These are phyloP conservation scores for Drosophila athabasca DNA, from an alignment of 1,140 invertebrate genomes.

Conservation along the genomic window DNA sequence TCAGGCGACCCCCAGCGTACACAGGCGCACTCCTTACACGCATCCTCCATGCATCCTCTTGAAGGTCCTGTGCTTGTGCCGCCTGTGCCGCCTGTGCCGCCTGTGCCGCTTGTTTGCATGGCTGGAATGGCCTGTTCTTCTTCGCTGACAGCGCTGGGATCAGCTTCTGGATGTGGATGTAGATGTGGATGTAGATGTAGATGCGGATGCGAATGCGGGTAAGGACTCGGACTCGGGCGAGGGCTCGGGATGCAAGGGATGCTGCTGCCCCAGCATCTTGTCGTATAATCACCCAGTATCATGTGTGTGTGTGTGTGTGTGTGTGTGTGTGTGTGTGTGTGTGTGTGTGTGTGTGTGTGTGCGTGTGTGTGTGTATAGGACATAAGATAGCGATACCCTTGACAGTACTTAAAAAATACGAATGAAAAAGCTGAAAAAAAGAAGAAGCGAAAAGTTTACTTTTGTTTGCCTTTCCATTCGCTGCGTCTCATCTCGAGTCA, in stretches of 20 bases:
- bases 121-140: conserved; percentile 18
- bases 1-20: no score
- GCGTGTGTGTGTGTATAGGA: conserved; percentile 42
- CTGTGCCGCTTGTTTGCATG: conserved; percentile 45
- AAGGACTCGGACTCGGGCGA: conserved; percentile 25
- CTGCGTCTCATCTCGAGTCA: background rate
- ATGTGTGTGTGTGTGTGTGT: background rate
- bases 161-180: conserved; percentile 5
- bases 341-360: conserved; percentile 6
- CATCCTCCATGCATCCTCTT: background rate
- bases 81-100: conserved; percentile 33
- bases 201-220: background rate
- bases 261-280: conserved; percentile 48
- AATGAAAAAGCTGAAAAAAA: conserved; percentile 25
- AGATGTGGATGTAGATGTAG: no score
- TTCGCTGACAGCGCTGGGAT: conserved; percentile 21
- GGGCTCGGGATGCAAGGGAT: background rate
- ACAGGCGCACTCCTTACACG: no score
- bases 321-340: conserved; percentile 32
- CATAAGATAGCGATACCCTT: conserved; percentile 77
- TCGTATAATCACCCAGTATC: conserved; percentile 61
- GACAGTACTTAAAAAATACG: conserved; percentile 76
- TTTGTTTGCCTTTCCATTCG: conserved; percentile 56
- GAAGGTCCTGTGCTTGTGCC: conserved; percentile 1
- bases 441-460: conserved; percentile 61